Evolutionary conservation across 2,888 invertebrate genomes (phyloP).

Genomic region (Diaperis boleti): DNA sequence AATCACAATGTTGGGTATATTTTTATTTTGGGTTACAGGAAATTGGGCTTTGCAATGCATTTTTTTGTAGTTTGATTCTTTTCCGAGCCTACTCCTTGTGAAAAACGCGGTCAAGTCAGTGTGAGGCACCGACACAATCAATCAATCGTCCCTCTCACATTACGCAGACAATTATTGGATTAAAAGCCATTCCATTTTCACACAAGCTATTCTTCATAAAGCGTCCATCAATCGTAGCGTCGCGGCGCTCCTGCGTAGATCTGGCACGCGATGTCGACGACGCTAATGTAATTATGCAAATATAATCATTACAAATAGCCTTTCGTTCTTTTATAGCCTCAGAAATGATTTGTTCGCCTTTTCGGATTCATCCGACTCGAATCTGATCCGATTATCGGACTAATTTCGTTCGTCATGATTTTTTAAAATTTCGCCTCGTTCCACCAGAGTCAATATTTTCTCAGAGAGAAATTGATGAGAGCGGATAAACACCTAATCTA

Average conservation of each 20-base stretch:
- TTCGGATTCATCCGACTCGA: constrained; percentile 32
- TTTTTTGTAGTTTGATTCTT: neutral
- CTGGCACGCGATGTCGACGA: constrained; percentile 40
- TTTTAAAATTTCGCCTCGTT: constrained; percentile 10
- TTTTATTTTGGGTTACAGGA: too few species aligned
- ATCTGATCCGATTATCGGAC: constrained; percentile 41
- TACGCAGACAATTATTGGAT: constrained; percentile 57
- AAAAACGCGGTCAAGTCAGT: constrained; percentile 29
- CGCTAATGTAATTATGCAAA: constrained; percentile 57
- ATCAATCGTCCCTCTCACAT: constrained; percentile 38
- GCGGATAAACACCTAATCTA: constrained; percentile 21
- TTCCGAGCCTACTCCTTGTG: constrained; percentile 1
- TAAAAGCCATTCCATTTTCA: constrained; percentile 57
- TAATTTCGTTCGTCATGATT: constrained; percentile 8
- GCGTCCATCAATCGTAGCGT: constrained; percentile 57
- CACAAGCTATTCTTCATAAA: constrained; percentile 56
- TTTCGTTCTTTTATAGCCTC: constrained; percentile 44
- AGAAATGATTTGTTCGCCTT: constrained; percentile 37
- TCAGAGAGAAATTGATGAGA: constrained; percentile 4
- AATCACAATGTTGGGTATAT: too few species aligned
- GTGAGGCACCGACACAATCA: constrained; percentile 26
- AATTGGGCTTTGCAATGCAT: too few species aligned
- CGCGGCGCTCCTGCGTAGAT: constrained; percentile 46
- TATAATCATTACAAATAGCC: constrained; percentile 58
- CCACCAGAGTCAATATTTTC: constrained; percentile 6